Base-by-base conservation (phyloP, 2,797 vertebrate genomes). In the Loris lydekkerianus region DNA sequence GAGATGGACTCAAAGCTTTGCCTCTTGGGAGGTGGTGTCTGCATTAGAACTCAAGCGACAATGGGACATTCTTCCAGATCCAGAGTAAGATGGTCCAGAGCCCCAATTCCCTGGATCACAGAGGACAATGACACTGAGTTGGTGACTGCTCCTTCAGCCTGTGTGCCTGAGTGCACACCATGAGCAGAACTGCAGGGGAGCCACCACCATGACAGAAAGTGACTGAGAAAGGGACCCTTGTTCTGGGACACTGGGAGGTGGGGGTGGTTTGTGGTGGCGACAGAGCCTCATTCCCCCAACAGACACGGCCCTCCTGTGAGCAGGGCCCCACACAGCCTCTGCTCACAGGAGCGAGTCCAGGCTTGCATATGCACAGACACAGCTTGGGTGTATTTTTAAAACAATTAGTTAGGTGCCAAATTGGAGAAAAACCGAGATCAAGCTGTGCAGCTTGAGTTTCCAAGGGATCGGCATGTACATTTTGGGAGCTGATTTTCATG, bases 401-500 rank as follows among this genome's bases (percentile, higher is more conserved):
- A 87, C 80, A 91, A 84, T 89, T 27, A 78, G 61, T 49, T 82
- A 84, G 37, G 83, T 23, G 20, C 91, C 91, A 88, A 89, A 43
- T 6, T 91, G 91, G 75, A 60, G 73, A 87, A 90, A 88, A 94
- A 34, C 34, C 2, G 13, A 94, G 76, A 89, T 63, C 81, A 76
- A 80, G 67, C 67, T 76, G 81, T 87, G 77, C 9, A 5, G 61
- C 87, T 89, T 77, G 72, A 91, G 91, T 92, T 95, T 84, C 92
- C 56, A 43, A 89, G 77, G 49, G 31, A 90, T 67, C 13, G 17
- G 82, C 82, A 20, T 27, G 61, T 53, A 53, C 27, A n/a, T 85
- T 69, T 80, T 3, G 72, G 84, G 61, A 92, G 90, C 53, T 58
- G 90, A 75, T 85, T 92, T 94, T 87, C 70, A 49, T 58, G 60